These are phyloP conservation scores for Choristoneura rosaceana DNA, from an alignment of 2,888 invertebrate genomes.

Conservation along the genomic window DNA sequence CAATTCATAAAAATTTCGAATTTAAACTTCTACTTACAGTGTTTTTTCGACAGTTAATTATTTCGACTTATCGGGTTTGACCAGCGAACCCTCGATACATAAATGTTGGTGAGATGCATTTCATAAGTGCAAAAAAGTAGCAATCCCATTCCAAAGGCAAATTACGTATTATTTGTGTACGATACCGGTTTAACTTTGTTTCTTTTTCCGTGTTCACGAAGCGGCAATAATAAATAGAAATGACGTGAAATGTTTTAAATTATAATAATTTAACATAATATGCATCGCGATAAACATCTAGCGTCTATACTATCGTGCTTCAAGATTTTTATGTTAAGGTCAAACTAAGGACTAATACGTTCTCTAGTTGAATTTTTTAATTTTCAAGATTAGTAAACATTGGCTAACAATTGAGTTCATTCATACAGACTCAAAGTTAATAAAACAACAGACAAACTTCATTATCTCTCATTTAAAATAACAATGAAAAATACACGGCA, in stretches of 20 bases:
- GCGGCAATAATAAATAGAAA: conserved; percentile 10
- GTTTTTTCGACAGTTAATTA: no score
- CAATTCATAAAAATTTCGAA: no score
- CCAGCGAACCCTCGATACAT: no score
- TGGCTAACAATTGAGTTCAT: conserved; percentile 20
- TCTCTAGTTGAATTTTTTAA: conserved; percentile 5
- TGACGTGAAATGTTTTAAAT: neutral
- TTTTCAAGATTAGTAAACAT: conserved; percentile 19
- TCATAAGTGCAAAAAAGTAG: neutral
- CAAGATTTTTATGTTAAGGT: conserved; percentile 6
- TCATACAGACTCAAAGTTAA: conserved; percentile 12
- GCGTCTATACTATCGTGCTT: conserved; percentile 4
- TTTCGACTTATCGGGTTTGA: no score
- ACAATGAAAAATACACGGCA: conserved; percentile 33
- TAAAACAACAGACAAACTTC: conserved; percentile 17
- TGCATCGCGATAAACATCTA: conserved; percentile 8
- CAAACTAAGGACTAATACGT: conserved; percentile 3
- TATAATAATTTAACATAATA: conserved; percentile 1
- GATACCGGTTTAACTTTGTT: neutral
- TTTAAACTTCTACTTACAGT: no score
- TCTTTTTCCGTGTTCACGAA: neutral
- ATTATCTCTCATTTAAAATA: conserved; percentile 19
- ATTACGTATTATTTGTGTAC: neutral
- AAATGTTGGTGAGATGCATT: neutral
- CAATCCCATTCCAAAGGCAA: neutral